Evolutionary conservation across 2,888 invertebrate species (phyloP), one percentile per base, ranked within the genome.

Genomic region (Auanema sp.): DNA sequence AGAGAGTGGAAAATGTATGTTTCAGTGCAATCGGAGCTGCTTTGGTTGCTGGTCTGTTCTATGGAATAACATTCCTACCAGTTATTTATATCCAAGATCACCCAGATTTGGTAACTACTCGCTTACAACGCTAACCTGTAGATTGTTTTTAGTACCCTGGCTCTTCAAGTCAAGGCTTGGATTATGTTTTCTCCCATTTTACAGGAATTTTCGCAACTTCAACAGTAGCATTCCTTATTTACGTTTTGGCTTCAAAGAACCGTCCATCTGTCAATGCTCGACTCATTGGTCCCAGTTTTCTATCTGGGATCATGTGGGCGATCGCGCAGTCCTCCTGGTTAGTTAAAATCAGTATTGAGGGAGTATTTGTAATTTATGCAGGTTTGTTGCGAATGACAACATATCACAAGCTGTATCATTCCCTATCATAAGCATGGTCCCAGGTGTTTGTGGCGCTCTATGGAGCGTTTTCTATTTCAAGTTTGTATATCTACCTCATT

Each of bases 51-150:
- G 87, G 87, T 5, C 44, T 84, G 2, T 75, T 85, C 52, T 87
- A 85, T 77, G 87, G 86, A n/a, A 69, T 85, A 43, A 84, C 83
- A 50, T 87, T 87, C 77, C 83, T 83, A 33, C 87, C 87, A 2
- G 84, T 86, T 21, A 84, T 85, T 43, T 86, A 87, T 74, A 81
- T 86, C 14, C 84, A 86, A 69, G 84, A 86, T 57, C 64, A 77
- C 65, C 69, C 71, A 11, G 70, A 69, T 50, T 10, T 59, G 53
- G 76, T 76, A 24, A 50, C 60, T 50, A 12, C 11, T 10, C 50
- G 25, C n/a, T 16, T n/a, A 16, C 14, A 16, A 51, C 43, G 14
- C 12, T 5, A 21, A 53, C 14, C 16, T 23, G 8, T n/a, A 24
- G 14, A 21, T 53, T 10, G 8, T 23, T 8, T 53, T 44, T 70